Evolutionary conservation across 2,113 vertebrate genomes (phyloP).

Genomic region (Peromyscus leucopus): DNA sequence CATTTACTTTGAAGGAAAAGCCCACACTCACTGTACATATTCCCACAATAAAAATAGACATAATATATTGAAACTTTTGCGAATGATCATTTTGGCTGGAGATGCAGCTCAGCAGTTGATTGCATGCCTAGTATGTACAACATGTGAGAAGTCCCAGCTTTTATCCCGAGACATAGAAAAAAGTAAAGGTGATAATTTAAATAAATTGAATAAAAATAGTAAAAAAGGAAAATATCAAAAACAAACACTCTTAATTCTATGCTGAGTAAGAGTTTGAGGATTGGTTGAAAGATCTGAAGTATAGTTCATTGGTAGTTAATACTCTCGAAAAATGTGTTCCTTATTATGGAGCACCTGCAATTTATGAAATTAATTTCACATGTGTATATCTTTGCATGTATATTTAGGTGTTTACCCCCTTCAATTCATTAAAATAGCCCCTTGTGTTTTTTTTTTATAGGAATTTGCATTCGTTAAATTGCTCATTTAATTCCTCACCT

Average conservation of each 20-base stretch:
- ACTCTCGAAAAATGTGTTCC: not conserved
- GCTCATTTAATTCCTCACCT: not conserved
- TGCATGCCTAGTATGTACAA: not conserved
- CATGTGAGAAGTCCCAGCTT: not conserved
- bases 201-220: constrained; percentile 2
- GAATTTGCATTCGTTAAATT: not conserved
- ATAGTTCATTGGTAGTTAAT: not conserved
- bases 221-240: not conserved
- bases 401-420: not conserved
- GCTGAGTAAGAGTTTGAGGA: not conserved
- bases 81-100: not conserved
- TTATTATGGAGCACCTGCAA: not conserved
- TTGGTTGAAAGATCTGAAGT: not conserved
- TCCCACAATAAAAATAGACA: not conserved
- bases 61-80: not conserved
- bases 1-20: constrained; percentile 26
- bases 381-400: not conserved
- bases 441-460: constrained; percentile 26
- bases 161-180: not conserved
- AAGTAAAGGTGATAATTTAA: not conserved
- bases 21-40: not conserved
- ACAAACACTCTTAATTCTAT: not conserved
- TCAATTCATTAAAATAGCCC: not conserved
- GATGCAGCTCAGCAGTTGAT: not conserved
- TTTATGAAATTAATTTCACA: constrained; percentile 7